Conservation (phyloP, 2,797 vertebrate species). For the Streptopelia turtur region DNA sequence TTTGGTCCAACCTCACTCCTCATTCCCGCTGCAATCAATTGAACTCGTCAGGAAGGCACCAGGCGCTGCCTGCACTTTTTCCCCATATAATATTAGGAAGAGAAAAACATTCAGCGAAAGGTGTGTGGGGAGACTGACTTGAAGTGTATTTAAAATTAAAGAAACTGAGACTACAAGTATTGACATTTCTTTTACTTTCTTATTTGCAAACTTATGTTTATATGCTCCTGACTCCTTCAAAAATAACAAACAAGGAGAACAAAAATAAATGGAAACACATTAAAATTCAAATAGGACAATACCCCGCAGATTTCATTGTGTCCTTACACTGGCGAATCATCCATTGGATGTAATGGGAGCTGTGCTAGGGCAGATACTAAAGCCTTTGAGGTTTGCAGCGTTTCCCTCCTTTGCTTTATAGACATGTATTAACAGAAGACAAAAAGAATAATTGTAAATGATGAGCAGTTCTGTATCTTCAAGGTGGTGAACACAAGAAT, state of each 20-base stretch:
- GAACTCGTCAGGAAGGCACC: constrained; percentile 39
- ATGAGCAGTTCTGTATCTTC: neutral
- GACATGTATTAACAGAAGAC: neutral
- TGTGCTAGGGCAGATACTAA: neutral
- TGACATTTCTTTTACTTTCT: neutral
- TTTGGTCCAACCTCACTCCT: constrained; percentile 27
- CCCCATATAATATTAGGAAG: neutral
- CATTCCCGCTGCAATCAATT: constrained; percentile 38
- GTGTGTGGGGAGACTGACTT: neutral
- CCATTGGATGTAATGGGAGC: neutral
- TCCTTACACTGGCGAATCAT: neutral
- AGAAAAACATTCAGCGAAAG: neutral
- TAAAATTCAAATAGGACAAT: constrained; percentile 17
- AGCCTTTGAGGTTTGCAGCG: rapidly evolving
- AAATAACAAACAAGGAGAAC: neutral
- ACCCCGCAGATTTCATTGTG: neutral
- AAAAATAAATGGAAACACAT: neutral
- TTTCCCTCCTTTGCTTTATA: neutral
- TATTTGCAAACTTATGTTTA: neutral
- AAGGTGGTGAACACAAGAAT: neutral
- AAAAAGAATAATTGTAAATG: neutral
- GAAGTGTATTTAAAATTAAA: constrained; percentile 28
- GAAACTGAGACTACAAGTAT: neutral
- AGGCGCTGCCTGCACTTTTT: neutral
- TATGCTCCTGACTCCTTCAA: neutral